A percentile compares a stretch with the other conserved stretches of the same genome.
Conservation (phyloP, 2,797 vertebrate genomes). For the Darevskia mixta region DNA sequence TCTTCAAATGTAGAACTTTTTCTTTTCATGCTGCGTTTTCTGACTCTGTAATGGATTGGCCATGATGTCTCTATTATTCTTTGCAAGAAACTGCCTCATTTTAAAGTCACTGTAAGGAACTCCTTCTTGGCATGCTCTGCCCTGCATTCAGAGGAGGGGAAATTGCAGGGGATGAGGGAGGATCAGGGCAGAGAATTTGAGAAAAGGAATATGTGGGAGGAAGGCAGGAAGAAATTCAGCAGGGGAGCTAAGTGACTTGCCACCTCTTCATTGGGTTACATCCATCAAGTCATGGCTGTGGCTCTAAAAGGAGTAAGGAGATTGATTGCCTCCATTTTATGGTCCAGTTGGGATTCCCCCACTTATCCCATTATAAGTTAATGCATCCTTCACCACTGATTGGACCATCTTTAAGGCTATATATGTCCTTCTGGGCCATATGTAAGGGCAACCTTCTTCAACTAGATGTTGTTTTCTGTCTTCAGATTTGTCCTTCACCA, state of each 20-base stretch:
- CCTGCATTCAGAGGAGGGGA: not conserved
- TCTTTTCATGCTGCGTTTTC: not conserved
- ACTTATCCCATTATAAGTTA: not conserved
- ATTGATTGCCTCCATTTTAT: not conserved
- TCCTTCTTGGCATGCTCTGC: not conserved
- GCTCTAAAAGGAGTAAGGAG: not conserved
- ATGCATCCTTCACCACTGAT: not conserved
- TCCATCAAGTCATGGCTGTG: not conserved
- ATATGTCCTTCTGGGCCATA: not conserved
- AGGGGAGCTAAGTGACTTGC: not conserved
- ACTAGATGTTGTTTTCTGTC: not conserved
- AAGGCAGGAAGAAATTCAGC: not conserved
- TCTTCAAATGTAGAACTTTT: not conserved
- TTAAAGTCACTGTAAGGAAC: not conserved
- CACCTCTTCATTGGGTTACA: not conserved
- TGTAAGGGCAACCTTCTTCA: not conserved
- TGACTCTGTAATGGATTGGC: not conserved
- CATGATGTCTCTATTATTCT: not conserved
- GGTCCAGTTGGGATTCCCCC: not conserved
- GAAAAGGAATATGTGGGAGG: not conserved
- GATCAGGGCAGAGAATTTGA: not conserved
- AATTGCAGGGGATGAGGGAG: not conserved
- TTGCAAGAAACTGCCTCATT: conserved; percentile 10
- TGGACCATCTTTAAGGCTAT: not conserved
- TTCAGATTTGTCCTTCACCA: not conserved